Base-by-base conservation (phyloP, 1,140 invertebrate species). In the Agrypnia vestita region DNA sequence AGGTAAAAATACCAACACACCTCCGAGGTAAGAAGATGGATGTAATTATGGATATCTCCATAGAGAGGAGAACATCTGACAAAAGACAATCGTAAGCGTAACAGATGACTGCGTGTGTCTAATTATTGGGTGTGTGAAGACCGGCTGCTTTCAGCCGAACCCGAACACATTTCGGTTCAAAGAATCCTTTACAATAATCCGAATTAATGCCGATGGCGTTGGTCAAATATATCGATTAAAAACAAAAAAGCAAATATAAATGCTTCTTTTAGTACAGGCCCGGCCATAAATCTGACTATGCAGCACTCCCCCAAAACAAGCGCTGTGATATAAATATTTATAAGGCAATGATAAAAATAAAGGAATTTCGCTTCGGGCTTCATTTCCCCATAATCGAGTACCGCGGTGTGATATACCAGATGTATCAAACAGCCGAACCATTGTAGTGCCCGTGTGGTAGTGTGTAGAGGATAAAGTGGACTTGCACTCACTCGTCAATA, bases 301-400 rank as follows among this genome's bases (percentile, higher is more conserved):
- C 61, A 79, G 74, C 81, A 80, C 78, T 80, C 81, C 81, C 81
- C 78, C 76, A 72, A 79, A 71, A 79, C 56, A 67, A 77, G 49
- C 71, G 79, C 69, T 67, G 61, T 78, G 78, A 69, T 80, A 82
- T 82, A 82, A 82, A 82, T 82, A 82, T 82, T 82, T 82, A 82
- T 82, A 78, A 82, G 81, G 73, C 61, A 47, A 71, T 61, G 64
- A 73, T 55, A 71, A 77, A 81, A 81, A 73, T 72, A 81, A 78
- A 80, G 44, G 78, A 82, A 82, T 82, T 78, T 78, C 56, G 81
- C 81, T 71, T 44, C 49, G 75, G 78, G 81, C 67, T 75, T 78
- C 75, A 82, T 82, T 82, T 82, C 77, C 78, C 78, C 81, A 82
- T 73, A 82, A 79, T 79, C 81, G 81, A 71, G 75, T 78, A 77